A percentile compares a stretch with the other conserved stretches of the same genome.
phyloP scores from a whole-genome alignment of 2,797 vertebrate species.

The Lepidocolaptes lacrymiger region DNA sequence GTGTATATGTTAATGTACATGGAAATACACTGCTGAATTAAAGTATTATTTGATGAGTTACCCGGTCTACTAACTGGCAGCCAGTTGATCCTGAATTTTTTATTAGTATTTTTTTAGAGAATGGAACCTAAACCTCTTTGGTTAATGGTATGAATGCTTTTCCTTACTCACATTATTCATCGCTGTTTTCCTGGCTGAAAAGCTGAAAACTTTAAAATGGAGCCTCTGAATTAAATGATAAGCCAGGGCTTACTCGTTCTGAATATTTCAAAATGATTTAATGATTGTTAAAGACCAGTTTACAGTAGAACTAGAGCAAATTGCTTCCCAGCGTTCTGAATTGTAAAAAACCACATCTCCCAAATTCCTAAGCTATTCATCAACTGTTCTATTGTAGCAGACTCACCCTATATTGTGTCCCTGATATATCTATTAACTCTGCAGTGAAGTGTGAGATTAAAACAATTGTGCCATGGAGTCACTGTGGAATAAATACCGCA shows the following conservation, averaged over 20 bases:
- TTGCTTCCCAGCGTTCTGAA: conserved; percentile 23
- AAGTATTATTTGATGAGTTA: neutral
- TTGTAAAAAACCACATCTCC: conserved; percentile 12
- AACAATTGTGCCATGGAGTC: conserved; percentile 53
- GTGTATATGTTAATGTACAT: neutral
- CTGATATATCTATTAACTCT: conserved; percentile 37
- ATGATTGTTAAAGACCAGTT: conserved; percentile 15
- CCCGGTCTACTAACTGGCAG: neutral
- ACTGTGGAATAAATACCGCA: conserved; percentile 53
- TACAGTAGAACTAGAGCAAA: conserved; percentile 21
- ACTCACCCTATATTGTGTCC: conserved; percentile 38
- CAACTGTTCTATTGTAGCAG: conserved; percentile 13
- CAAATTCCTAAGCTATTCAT: conserved; percentile 43
- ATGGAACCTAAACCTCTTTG: neutral
- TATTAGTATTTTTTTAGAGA: neutral
- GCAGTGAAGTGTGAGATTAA: conserved; percentile 28
- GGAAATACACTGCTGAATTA: neutral
- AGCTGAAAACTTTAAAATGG: neutral
- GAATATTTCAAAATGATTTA: conserved; percentile 40
- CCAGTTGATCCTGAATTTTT: neutral
- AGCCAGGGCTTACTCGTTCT: neutral
- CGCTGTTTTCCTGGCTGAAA: neutral
- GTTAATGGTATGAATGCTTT: neutral
- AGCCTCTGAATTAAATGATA: conserved; percentile 11
- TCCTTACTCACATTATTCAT: neutral